These are phyloP conservation scores for Bradypodion pumilum DNA, from an alignment of 2,797 vertebrate species.

Conservation along the genomic window DNA sequence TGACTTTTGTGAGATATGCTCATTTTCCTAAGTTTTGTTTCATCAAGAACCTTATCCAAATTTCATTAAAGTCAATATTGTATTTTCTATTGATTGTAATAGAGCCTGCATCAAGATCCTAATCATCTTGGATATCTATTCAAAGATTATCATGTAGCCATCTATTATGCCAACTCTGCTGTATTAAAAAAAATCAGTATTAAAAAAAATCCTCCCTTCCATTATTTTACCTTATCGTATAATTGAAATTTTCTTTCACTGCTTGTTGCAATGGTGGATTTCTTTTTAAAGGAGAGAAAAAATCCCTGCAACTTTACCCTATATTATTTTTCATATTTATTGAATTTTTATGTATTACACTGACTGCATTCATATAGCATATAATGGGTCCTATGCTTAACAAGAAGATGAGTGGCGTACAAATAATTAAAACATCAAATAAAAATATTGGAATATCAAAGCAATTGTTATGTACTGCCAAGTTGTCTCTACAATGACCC, in stretches of 20 bases:
- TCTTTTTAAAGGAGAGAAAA: background rate
- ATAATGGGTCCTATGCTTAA: background rate
- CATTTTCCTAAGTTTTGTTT: slow-evolving; percentile 1
- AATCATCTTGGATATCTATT: background rate
- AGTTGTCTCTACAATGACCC: no score
- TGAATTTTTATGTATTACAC: no score
- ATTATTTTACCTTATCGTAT: background rate
- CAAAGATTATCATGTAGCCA: background rate
- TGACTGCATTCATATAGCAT: background rate
- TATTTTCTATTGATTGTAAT: background rate
- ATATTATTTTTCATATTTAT: no score
- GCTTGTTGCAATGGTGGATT: background rate
- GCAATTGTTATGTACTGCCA: no score
- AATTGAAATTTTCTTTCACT: slow-evolving; percentile 1
- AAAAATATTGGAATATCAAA: background rate
- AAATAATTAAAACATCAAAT: background rate
- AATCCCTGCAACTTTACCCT: background rate
- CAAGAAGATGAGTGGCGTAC: background rate
- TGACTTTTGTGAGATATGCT: background rate
- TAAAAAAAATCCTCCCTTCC: background rate
- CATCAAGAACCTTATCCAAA: slow-evolving; percentile 11
- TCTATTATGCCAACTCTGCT: background rate
- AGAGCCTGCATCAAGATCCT: slow-evolving; percentile 1
- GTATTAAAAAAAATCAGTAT: background rate
- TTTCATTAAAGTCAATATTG: background rate